Conservation (phyloP, 2,888 invertebrate genomes). For the Coleophora flavipennella region DNA sequence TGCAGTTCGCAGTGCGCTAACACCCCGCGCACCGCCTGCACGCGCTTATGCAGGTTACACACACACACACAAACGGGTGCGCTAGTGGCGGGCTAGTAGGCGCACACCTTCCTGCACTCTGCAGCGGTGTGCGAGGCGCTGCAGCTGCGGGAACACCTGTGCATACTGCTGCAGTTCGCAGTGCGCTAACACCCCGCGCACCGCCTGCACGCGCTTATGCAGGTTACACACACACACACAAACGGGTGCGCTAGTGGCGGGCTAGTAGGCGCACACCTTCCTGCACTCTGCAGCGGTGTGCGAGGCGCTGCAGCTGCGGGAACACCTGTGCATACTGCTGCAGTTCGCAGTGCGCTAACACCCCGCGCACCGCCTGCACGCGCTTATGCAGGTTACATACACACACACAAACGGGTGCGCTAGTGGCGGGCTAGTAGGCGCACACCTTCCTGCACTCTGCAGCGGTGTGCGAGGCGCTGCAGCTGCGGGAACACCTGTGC, state of each 20-base stretch:
- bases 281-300: slow-evolving; percentile 17
- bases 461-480: slow-evolving; percentile 20
- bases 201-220: too few species aligned
- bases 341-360: slow-evolving; percentile 27
- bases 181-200: slow-evolving; percentile 30
- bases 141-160: slow-evolving; percentile 27
- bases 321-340: slow-evolving; percentile 29
- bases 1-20: slow-evolving; percentile 28
- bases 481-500: slow-evolving; percentile 26
- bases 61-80: too few species aligned
- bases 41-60: too few species aligned
- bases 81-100: too few species aligned
- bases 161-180: slow-evolving; percentile 27
- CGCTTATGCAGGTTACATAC: too few species aligned
- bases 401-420: too few species aligned
- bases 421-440: too few species aligned
- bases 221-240: too few species aligned
- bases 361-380: too few species aligned
- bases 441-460: slow-evolving; percentile 21
- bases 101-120: slow-evolving; percentile 27
- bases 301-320: slow-evolving; percentile 24
- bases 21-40: slow-evolving; percentile 32
- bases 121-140: slow-evolving; percentile 19
- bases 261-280: slow-evolving; percentile 28
- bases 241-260: too few species aligned